These are phyloP conservation scores for Heliconius ismenius DNA, from an alignment of 2,888 invertebrate genomes.

Conservation along the genomic window DNA sequence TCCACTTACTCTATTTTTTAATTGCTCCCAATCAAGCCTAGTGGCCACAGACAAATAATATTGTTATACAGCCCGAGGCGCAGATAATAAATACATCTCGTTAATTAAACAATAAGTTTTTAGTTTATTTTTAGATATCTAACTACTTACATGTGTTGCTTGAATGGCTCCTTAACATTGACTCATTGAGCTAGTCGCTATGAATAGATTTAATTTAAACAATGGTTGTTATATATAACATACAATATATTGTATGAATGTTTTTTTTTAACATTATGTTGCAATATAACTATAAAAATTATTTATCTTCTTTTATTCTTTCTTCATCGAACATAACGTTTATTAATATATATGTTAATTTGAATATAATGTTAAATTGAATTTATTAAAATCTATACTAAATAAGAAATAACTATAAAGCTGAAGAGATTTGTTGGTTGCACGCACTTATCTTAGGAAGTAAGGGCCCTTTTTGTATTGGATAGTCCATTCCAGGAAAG, in stretches of 20 bases:
- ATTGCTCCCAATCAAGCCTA: slow-evolving; percentile 27
- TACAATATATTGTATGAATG: not conserved
- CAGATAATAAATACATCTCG: slow-evolving; percentile 30
- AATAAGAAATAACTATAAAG: too few relatives aligned
- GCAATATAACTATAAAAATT: not conserved
- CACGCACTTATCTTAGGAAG: too few relatives aligned
- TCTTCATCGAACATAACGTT: too few relatives aligned
- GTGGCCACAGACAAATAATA: slow-evolving; percentile 9
- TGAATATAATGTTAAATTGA: not conserved
- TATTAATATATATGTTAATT: not conserved
- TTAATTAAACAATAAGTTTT: slow-evolving; percentile 30
- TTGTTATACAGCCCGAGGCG: slow-evolving; percentile 8
- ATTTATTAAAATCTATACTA: too few relatives aligned
- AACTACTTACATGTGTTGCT: slow-evolving; percentile 8
- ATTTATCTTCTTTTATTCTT: too few relatives aligned
- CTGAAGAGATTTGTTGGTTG: too few relatives aligned
- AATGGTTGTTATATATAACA: not conserved
- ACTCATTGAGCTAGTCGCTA: slow-evolving; percentile 2
- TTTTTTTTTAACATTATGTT: not conserved
- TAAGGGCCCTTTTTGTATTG: too few relatives aligned
- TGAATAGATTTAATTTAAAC: slow-evolving; percentile 18
- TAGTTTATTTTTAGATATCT: slow-evolving; percentile 31
- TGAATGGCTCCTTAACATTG: slow-evolving; percentile 13
- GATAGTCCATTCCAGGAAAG: too few relatives aligned
- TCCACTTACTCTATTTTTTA: slow-evolving; percentile 24